These are phyloP conservation scores for Eumerus sabulonum DNA, from an alignment of 2,888 invertebrate genomes.

Conservation along the genomic window DNA sequence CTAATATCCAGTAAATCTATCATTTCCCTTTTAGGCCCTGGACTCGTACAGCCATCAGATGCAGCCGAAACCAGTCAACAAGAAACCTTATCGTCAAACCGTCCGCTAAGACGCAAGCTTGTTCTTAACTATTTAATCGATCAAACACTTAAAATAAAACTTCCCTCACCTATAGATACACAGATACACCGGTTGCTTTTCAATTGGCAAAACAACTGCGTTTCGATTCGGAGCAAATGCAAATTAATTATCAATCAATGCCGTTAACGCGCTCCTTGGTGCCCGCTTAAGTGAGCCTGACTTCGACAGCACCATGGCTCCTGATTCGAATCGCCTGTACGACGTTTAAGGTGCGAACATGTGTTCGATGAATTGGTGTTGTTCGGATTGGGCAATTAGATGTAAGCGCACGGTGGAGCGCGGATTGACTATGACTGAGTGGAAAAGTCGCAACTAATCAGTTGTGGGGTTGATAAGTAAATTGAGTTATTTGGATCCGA, in stretches of 20 bases:
- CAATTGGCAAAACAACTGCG: no score
- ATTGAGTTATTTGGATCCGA: not conserved
- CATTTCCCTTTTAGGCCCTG: slow-evolving; percentile 28
- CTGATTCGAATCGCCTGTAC: slow-evolving; percentile 17
- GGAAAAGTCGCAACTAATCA: slow-evolving; percentile 14
- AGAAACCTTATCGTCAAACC: slow-evolving; percentile 52
- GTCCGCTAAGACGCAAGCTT: slow-evolving; percentile 30
- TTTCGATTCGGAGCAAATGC: slow-evolving; percentile 35
- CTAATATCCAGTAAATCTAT: no score
- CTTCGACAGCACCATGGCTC: slow-evolving; percentile 5
- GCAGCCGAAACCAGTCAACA: slow-evolving; percentile 10
- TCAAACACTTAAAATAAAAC: slow-evolving; percentile 11
- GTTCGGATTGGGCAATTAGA: slow-evolving; percentile 20
- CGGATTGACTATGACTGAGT: not conserved
- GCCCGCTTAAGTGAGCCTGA: not conserved
- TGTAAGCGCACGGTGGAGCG: not conserved
- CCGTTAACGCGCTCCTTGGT: slow-evolving; percentile 24
- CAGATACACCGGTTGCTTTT: slow-evolving; percentile 38
- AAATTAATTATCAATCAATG: slow-evolving; percentile 16
- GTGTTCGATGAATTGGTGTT: slow-evolving; percentile 20
- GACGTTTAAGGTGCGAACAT: slow-evolving; percentile 16
- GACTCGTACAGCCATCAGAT: slow-evolving; percentile 31
- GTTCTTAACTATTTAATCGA: not conserved
- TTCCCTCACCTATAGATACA: slow-evolving; percentile 23
- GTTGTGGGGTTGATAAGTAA: slow-evolving; percentile 8